Evolutionary conservation across 2,888 invertebrate species (phyloP), one percentile per base, ranked within the genome.

Genomic region (Pimpla rufipes): DNA sequence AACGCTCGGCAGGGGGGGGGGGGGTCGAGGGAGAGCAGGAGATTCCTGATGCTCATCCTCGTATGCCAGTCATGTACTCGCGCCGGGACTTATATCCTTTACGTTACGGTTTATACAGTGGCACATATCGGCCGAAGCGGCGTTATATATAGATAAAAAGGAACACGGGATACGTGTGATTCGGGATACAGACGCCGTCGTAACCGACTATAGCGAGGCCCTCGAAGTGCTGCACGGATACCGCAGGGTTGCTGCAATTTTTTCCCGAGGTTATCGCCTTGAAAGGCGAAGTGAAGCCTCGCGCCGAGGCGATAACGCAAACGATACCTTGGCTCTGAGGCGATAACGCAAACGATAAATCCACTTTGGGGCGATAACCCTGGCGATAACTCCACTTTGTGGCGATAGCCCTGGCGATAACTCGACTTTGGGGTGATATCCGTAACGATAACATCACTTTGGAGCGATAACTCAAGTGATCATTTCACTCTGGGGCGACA

Each of bases 51-150:
- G 57, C 55, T 75, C 77, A 78, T 84, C 78, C 75, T 73, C 80
- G 88, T 87, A 90, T 89, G 87, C 90, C 85, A 88, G 88, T 83
- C 90, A 89, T 89, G 90, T 89, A 83, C 89, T 79, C 87, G 79
- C 84, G 82, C 80, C 86, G 68, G 88, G 88, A 90, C 90, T 90
- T 90, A 89, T 90, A 88, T 89, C 88, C 84, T 86, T 88, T 89
- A 89, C 88, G 87, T 87, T 84, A 79, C 79, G 82, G 71, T 84
- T 76, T 80, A 59, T 57, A 76, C 76, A 70, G 77, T 73, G 68
- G 73, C 68, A 50, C 66, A 71, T 40, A 67, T 73, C 66, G 29
- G 45, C 73, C 66, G 73, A 40, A n/a, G 37, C 37, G 68, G 52
- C 29, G 29, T 29, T 29, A 29, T 40, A 64, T 70, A 37, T 57